phyloP scores from a whole-genome alignment of 1,140 invertebrate genomes.

The Ephestia elutella region DNA sequence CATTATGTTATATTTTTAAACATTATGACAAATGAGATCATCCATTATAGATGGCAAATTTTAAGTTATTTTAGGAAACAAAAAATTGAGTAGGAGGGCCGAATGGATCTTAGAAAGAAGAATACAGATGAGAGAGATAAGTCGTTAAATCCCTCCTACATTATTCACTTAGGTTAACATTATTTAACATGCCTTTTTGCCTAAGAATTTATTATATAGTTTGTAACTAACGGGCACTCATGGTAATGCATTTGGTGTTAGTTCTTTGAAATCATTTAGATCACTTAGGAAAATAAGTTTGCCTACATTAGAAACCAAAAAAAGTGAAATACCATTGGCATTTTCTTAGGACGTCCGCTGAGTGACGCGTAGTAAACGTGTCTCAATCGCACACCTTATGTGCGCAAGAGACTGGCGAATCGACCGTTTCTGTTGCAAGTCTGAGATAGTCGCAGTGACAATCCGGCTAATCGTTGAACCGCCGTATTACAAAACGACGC shows the following conservation, averaged over 20 bases:
- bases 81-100: background rate
- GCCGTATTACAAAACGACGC: too few species aligned
- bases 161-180: background rate
- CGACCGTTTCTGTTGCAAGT: too few species aligned
- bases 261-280: background rate
- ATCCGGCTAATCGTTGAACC: too few species aligned
- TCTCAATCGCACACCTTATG: too few species aligned
- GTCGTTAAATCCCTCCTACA: background rate
- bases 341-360: too few species aligned
- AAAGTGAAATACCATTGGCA: too few species aligned
- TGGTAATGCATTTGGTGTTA: constrained; percentile 16
- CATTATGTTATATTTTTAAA: background rate
- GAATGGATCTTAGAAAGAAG: constrained; percentile 14
- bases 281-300: too few species aligned
- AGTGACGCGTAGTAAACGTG: too few species aligned
- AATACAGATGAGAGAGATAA: background rate
- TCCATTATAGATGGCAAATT: background rate
- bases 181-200: constrained; percentile 17
- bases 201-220: constrained; percentile 16
- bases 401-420: too few species aligned
- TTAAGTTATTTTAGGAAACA: constrained; percentile 2
- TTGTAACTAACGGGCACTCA: constrained; percentile 13
- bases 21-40: constrained; percentile 6
- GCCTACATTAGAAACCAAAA: too few species aligned
- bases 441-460: too few species aligned